phyloP scores from a whole-genome alignment of 2,888 invertebrate species.

The Oxyscelio sp. region DNA sequence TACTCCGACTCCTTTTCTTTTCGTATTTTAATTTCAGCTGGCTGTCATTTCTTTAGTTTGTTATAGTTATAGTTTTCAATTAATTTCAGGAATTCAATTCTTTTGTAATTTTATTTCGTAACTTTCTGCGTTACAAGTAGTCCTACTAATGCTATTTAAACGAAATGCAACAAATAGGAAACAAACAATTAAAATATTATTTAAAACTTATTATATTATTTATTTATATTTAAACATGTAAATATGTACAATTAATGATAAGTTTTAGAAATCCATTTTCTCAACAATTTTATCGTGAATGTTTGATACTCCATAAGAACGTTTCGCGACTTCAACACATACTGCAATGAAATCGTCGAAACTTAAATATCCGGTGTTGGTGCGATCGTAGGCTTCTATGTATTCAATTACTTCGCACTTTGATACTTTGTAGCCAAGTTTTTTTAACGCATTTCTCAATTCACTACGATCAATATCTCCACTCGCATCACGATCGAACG shows the following conservation, averaged over 20 bases:
- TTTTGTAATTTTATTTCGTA: too few relatives aligned
- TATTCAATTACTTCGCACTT: not conserved
- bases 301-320: not conserved
- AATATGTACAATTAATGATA: not conserved
- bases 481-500: not conserved
- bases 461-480: not conserved
- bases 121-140: too few relatives aligned
- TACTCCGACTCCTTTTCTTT: too few relatives aligned
- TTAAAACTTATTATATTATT: too few relatives aligned
- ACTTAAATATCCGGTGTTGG: not conserved
- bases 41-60: too few relatives aligned
- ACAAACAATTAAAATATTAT: too few relatives aligned
- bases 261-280: too few relatives aligned
- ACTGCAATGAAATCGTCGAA: constrained; percentile 10
- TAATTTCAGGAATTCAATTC: too few relatives aligned
- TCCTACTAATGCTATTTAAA: too few relatives aligned
- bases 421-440: constrained; percentile 7
- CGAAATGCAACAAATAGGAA: too few relatives aligned
- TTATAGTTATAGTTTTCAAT: too few relatives aligned
- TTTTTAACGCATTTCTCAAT: constrained; percentile 1
- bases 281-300: not conserved
- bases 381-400: not conserved
- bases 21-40: too few relatives aligned
- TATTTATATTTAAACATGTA: not conserved
- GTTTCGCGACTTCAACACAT: constrained; percentile 2